These are phyloP conservation scores for Drosophila crucigera DNA, from an alignment of 2,888 invertebrate genomes.

Conservation along the genomic window DNA sequence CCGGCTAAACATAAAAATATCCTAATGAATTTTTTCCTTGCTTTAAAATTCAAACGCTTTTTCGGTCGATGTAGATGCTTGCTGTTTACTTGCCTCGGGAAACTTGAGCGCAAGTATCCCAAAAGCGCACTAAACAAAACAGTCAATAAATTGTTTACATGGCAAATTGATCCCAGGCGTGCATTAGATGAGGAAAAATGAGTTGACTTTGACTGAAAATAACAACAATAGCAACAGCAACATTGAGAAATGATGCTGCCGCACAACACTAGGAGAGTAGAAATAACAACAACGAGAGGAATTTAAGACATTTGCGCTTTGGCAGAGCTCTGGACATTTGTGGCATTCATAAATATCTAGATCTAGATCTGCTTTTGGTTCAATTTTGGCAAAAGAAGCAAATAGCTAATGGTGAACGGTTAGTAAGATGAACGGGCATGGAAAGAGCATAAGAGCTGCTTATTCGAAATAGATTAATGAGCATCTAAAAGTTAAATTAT, in stretches of 20 bases:
- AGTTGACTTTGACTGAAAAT: conserved; percentile 77
- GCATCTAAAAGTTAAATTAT: neutral
- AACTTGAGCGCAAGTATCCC: conserved; percentile 67
- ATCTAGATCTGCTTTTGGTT: conserved; percentile 1
- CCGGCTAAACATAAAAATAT: conserved; percentile 28
- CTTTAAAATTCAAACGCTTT: conserved; percentile 55
- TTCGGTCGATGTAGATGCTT: conserved; percentile 11
- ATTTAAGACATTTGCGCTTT: conserved; percentile 27
- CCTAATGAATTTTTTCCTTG: conserved; percentile 63
- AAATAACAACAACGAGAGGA: conserved; percentile 12
- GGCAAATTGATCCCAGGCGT: conserved; percentile 78
- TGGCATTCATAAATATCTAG: conserved; percentile 54
- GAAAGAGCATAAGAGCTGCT: neutral
- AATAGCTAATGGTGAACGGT: neutral
- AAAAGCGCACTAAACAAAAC: conserved; percentile 79
- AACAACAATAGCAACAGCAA: conserved; percentile 35
- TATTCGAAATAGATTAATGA: neutral
- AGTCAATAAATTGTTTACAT: conserved; percentile 82
- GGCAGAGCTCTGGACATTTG: conserved; percentile 58
- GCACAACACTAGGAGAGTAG: conserved; percentile 4
- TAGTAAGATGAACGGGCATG: neutral
- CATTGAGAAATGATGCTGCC: conserved; percentile 26
- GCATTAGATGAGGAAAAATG: conserved; percentile 81
- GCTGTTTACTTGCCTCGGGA: conserved; percentile 35
- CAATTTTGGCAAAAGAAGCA: neutral